Evolutionary conservation across 1,140 invertebrate genomes (phyloP), one percentile per base, ranked within the genome.

Genomic region (Zaprionus capensis): DNA sequence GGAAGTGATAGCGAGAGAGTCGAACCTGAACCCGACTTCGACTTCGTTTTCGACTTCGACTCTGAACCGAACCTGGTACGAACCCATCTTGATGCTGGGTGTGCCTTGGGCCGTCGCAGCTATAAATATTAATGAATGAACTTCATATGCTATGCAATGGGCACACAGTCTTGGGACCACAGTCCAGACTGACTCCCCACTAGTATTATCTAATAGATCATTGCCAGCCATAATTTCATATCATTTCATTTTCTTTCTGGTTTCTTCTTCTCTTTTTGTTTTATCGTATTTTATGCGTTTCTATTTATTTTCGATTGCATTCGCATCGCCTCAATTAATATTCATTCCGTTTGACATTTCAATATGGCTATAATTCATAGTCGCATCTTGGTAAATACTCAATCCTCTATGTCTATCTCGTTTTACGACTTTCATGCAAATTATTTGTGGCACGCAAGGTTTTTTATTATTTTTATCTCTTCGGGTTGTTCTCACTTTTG

Each of bases 181-280:
- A n/a, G 12, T 41, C 3, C 46, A 22, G 46, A 11, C 46, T 12
- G 20, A 24, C 20, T 24, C 20, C 20, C 46, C 20, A 24, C 3
- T 11, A 6, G 28, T 53, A 71, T 71, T 76, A 76, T 76, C 56
- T 71, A 76, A 76, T 76, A 61, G 61, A 64, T 76, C 73, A 71
- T n/a, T 55, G 44, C 9, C 56, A 34, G 46, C 26, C 58, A 70
- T 75, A 64, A 74, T 74, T 74, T 74, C 24, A 70, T 75, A 64
- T 41, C 57, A 64, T 58, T 75, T 49, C 55, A 41, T 57, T 41
- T 56, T 34, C 17, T 17, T 17, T 46, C 41, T n/a, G n/a, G 41
- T n/a, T 46, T 44, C 6, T 58, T 58, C 9, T 15, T 17, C 17
- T 17, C 2, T 17, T 31, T 34, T 34, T 26, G 31, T 58, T 58